Percentiles rank a stretch among this genome's conserved stretches.
Evolutionary conservation across 1,140 invertebrate genomes (phyloP).

Genomic region (Whitmania pigra): DNA sequence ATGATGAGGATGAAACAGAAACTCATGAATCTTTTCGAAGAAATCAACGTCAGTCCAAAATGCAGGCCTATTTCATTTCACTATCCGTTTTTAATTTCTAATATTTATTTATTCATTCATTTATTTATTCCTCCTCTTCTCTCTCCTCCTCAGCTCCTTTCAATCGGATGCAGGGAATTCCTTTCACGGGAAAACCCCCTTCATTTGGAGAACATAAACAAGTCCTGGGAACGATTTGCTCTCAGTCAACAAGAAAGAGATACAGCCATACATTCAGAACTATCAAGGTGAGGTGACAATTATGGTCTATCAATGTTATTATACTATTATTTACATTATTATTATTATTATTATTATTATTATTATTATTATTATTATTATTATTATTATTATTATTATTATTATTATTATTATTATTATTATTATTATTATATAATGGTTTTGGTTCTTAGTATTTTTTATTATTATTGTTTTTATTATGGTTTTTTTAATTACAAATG

Average conservation of each 20-base stretch:
- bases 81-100: neutral
- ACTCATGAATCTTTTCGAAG: conserved; percentile 70
- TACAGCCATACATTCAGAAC: conserved; percentile 73
- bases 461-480: too few species aligned
- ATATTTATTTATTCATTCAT: too few species aligned
- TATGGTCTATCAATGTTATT: neutral
- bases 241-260: conserved; percentile 73
- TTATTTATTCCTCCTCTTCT: neutral
- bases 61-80: neutral
- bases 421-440: too few species aligned
- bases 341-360: too few species aligned
- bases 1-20: conserved; percentile 76
- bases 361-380: too few species aligned
- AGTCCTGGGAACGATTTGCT: conserved; percentile 76
- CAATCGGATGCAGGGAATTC: conserved; percentile 69
- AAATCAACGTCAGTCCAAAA: conserved; percentile 56
- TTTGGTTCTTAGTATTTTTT: too few species aligned
- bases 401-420: too few species aligned
- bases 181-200: conserved; percentile 77
- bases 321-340: neutral
- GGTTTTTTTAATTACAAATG: too few species aligned
- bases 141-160: conserved; percentile 45
- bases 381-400: too few species aligned
- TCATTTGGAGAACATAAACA: conserved; percentile 73
- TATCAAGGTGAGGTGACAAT: conserved; percentile 52